These are phyloP conservation scores for Maniola hyperantus DNA, from an alignment of 2,888 invertebrate genomes.

Conservation along the genomic window DNA sequence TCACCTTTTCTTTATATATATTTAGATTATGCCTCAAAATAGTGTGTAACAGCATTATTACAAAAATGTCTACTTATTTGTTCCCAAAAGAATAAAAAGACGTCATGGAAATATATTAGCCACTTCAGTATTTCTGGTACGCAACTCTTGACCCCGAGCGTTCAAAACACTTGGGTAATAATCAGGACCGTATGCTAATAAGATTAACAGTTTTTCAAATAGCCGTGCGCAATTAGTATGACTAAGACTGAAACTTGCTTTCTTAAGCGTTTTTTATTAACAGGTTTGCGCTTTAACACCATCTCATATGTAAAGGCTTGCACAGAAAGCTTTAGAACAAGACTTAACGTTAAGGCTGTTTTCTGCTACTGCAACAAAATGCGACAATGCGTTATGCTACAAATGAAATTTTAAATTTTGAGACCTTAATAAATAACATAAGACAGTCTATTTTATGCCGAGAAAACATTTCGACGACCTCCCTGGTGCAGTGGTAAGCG, in stretches of 20 bases:
- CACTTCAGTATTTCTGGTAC: slow-evolving; percentile 20
- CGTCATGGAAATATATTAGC: slow-evolving; percentile 13
- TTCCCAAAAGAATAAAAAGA: not conserved
- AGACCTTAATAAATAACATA: too few species aligned
- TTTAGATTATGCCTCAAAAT: too few species aligned
- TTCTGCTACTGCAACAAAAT: too few species aligned
- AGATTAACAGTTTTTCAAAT: slow-evolving; percentile 60
- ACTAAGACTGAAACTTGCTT: slow-evolving; percentile 44
- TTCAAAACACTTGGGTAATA: slow-evolving; percentile 48
- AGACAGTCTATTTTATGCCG: too few species aligned
- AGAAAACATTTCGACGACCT: too few species aligned
- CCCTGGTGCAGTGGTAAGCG: too few species aligned
- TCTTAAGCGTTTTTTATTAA: slow-evolving; percentile 19
- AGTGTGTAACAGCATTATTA: too few species aligned
- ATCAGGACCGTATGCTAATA: slow-evolving; percentile 51
- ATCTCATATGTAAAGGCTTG: not conserved
- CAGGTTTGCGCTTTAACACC: slow-evolving; percentile 8
- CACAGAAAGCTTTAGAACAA: too few species aligned
- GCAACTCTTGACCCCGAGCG: slow-evolving; percentile 49
- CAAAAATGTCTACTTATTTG: not conserved
- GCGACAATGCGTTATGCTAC: too few species aligned
- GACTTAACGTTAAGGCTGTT: not conserved
- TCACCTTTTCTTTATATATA: too few species aligned
- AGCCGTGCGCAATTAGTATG: slow-evolving; percentile 50
- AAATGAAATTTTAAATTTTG: too few species aligned